Evolutionary conservation across 1,140 invertebrate species (phyloP).

Genomic region (Temnothorax longispinosus): DNA sequence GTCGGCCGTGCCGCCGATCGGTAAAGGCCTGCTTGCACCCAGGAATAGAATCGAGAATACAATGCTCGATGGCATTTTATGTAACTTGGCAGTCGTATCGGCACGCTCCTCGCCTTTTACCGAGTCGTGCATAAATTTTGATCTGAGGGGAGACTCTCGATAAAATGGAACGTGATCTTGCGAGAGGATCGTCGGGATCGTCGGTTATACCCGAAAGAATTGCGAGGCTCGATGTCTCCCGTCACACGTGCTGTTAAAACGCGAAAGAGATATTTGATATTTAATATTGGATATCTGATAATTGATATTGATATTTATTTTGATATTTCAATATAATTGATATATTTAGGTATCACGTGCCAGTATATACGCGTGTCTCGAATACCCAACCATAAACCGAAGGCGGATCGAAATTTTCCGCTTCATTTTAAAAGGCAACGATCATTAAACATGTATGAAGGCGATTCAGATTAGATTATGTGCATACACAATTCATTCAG

Average conservation of each 20-base stretch:
- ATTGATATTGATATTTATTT: background rate
- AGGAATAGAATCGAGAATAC: constrained; percentile 64
- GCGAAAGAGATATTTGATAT: background rate
- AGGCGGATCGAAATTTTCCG: background rate
- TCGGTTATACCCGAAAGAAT: background rate
- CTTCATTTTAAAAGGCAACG: background rate
- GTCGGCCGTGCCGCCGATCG: constrained; percentile 49
- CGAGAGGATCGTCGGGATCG: background rate
- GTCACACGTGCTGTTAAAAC: background rate
- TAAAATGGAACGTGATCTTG: constrained; percentile 33
- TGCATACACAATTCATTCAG: constrained; percentile 15
- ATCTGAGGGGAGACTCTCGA: background rate
- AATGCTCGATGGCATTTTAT: constrained; percentile 67
- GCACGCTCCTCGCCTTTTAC: constrained; percentile 38
- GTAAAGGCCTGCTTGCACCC: constrained; percentile 50
- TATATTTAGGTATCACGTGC: background rate
- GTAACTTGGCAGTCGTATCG: constrained; percentile 58
- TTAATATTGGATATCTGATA: background rate
- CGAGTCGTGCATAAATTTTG: constrained; percentile 43
- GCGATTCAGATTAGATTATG: constrained; percentile 10
- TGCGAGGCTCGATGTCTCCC: background rate
- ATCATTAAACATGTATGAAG: constrained; percentile 5
- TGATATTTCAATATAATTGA: too few species aligned
- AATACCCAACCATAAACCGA: too few species aligned
- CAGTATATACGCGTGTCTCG: too few species aligned